Evolutionary conservation across 2,113 vertebrate species (phyloP), one percentile per base, ranked within the genome.

Genomic region (Mungos mungo): DNA sequence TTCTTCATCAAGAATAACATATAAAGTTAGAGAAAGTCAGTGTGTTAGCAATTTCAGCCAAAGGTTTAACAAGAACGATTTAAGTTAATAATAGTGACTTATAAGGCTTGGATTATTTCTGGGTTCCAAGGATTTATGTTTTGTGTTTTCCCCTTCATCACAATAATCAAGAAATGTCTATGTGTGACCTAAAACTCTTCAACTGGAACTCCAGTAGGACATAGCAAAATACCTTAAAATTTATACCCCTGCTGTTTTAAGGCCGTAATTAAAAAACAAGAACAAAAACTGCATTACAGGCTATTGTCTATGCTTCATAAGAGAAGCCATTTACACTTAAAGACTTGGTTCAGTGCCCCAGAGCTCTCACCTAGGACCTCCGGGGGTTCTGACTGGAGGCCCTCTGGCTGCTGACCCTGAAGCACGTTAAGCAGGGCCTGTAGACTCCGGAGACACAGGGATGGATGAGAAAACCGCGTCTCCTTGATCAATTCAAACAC

Each of bases 401-500:
- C 99, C 98, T 99, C 99, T 10, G 99, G 99, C 95, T 99, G 99
- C 96, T 99, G 99, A 45, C 99, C 99, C 98, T 99, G 99, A 79
- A 99, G 99, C 97, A 99, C 99, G 93, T 99, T 99, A 98, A 99
- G 99, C 95, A 99, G 98, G 45, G 99, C 99, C 98, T 99, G 99
- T 19, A 99, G 98, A 98, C 99, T 99, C 90, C 99, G 99, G 98
- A 99, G 99, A 98, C 99, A 99, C 94, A 99, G 98, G 33, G 99
- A 99, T 54, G 99, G 99, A 98, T 99, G 99, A 86, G 99, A 99
- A 99, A 99, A 99, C 60, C 99, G 99, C 0, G 99, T 99, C 98
- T 99, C 99, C 98, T 99, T 99, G 93, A 99, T 99, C 97, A 99
- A 98, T 96, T 99, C 99, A 97, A 99, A 99, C 77, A 99, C 99